phyloP scores from a whole-genome alignment of 1,140 invertebrate species.

The Pogonus chalceus region DNA sequence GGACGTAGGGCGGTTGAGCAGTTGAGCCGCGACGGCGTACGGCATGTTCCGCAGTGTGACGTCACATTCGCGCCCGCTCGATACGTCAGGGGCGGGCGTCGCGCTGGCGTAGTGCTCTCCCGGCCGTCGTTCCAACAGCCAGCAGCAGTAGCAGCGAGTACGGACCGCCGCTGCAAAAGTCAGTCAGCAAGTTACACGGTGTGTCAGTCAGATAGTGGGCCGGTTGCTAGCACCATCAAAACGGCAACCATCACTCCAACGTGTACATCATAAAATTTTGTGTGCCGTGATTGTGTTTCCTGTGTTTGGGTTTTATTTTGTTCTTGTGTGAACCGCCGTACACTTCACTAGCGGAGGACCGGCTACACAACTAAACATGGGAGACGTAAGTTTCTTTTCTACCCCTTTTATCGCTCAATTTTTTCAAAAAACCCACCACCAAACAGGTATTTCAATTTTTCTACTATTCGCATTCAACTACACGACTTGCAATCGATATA shows the following conservation, averaged over 20 bases:
- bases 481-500: no score
- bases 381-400: no score
- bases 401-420: no score
- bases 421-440: no score
- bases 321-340: constrained; percentile 18
- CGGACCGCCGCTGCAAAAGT: not conserved
- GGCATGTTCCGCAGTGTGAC: constrained; percentile 32
- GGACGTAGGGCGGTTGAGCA: not conserved
- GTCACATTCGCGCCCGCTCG: constrained; percentile 29
- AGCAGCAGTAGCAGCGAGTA: not conserved
- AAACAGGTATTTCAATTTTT: no score
- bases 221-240: constrained; percentile 21
- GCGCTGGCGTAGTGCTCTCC: constrained; percentile 24
- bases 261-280: constrained; percentile 17
- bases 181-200: not conserved
- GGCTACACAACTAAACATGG: not conserved
- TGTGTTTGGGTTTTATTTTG: constrained; percentile 12
- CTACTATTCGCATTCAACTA: no score
- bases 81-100: not conserved
- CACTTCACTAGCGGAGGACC: no score
- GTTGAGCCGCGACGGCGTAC: constrained; percentile 17
- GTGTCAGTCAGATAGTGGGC: not conserved
- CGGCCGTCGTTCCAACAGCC: constrained; percentile 22
- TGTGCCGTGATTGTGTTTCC: constrained; percentile 10
- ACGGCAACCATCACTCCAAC: constrained; percentile 16